Base-by-base conservation (phyloP, 2,888 invertebrate species). In the Nemotelus pantherinus region DNA sequence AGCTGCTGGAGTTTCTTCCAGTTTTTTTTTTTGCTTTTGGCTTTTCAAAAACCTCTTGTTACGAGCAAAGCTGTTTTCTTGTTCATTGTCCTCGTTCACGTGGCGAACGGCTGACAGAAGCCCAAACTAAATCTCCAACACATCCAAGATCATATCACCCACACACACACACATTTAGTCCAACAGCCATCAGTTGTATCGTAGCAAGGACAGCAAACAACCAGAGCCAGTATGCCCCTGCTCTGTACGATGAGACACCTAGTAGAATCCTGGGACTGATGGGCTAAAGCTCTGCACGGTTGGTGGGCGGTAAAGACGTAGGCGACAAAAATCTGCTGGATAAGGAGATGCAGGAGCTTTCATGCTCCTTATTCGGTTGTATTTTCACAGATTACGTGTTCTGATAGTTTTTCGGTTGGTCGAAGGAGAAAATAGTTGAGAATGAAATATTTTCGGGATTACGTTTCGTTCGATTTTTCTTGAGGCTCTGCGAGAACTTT, bases 31-130 rank as follows among this genome's bases (percentile, higher is more conserved):
- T 70, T 43, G 50, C 50, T 48, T 7, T 48, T 25, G 25, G 25
- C 25, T 25, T 25, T 25, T 25, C 25, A 25, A 25, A 47, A 45
- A 44, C 65, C 65, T 65, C 65, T 65, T 43, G 63, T 3, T 63
- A 41, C 43, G 9, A 25, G 25, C 41, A 60, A 10, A 43, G 43
- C 25, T 43, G 55, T 70, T 9, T 10, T 70, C 39, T 7, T 44
- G 70, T 53, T 68, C 68, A 55, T 58, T 70, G 70, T 53, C 43
- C 53, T 67, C 43, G 60, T 77, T 77, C 68, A 64, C 78, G 70
- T 78, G 57, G 71, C 57, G 60, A 70, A 70, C 70, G 70, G 70
- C 70, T 70, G 70, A 70, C 45, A 50, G n/a, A 7, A 5, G 25
- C 50, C 67, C 25, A 44, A 48, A 67, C 55, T 53, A 70, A 70